Conservation (phyloP, 2,888 invertebrate genomes). For the Ichneumoninae sp. region DNA sequence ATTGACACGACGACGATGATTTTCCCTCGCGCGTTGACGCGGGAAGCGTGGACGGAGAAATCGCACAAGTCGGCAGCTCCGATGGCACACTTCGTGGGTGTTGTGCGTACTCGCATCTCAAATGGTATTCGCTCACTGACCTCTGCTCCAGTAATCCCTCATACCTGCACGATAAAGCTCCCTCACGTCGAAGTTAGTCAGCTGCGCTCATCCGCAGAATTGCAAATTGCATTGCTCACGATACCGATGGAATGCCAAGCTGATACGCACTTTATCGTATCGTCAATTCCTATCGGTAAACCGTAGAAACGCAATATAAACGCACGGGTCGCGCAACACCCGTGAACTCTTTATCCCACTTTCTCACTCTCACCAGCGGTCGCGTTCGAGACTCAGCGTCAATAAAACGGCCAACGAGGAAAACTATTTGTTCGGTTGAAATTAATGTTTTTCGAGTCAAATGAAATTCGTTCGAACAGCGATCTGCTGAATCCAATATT, state of each 20-base stretch:
- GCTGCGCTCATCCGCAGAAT: constrained; percentile 68
- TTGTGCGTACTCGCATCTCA: background rate
- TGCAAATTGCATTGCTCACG: constrained; percentile 56
- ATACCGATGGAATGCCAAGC: constrained; percentile 75
- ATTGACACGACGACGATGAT: too few species aligned
- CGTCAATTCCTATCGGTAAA: constrained; percentile 76
- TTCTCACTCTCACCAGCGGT: background rate
- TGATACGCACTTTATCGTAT: constrained; percentile 77
- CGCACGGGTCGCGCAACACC: constrained; percentile 44
- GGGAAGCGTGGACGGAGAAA: background rate
- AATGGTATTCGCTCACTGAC: background rate
- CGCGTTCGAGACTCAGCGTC: background rate
- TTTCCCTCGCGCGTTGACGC: too few species aligned
- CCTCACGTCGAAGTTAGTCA: constrained; percentile 29
- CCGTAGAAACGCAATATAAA: constrained; percentile 69
- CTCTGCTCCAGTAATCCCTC: constrained; percentile 16
- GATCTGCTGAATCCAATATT: background rate
- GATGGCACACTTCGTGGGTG: background rate
- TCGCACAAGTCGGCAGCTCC: background rate
- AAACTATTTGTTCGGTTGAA: background rate
- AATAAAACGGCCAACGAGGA: background rate
- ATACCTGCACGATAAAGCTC: constrained; percentile 19
- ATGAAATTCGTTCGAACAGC: background rate
- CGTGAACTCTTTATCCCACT: constrained; percentile 32
- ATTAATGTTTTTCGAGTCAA: background rate